Conservation (phyloP, 1,140 invertebrate species). For the Druon quercuslanigerum region DNA sequence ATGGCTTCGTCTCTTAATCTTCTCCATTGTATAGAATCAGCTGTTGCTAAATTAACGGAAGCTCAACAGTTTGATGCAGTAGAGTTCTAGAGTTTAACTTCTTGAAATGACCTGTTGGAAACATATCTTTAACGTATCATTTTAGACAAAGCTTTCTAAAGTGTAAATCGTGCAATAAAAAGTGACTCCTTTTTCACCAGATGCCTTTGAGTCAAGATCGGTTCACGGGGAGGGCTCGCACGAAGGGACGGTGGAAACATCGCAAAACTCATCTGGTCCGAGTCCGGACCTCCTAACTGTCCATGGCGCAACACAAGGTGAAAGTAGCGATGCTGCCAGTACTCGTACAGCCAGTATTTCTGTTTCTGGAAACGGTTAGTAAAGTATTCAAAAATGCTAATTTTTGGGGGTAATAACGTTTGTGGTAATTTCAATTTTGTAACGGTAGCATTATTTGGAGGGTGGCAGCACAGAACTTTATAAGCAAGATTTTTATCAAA, state of each 20-base stretch:
- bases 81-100: background rate
- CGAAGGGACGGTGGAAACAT: conserved; percentile 60
- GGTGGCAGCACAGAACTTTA: too few relatives aligned
- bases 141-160: too few relatives aligned
- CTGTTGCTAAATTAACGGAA: conserved; percentile 8
- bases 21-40: conserved; percentile 47
- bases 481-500: too few relatives aligned
- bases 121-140: background rate
- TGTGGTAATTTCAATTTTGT: too few relatives aligned
- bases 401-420: background rate
- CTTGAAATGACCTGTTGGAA: background rate
- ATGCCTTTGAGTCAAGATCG: conserved; percentile 64
- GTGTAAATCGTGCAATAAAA: background rate
- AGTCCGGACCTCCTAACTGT: conserved; percentile 65
- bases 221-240: conserved; percentile 62
- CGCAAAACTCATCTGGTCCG: conserved; percentile 53
- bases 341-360: conserved; percentile 63
- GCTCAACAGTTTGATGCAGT: background rate
- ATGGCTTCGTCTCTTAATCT: conserved; percentile 67
- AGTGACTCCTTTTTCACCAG: conserved; percentile 45
- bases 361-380: conserved; percentile 70
- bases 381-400: conserved; percentile 23
- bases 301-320: conserved; percentile 66
- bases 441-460: too few relatives aligned
- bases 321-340: conserved; percentile 68